Evolutionary conservation across 2,888 invertebrate species (phyloP).

Genomic region (Cantharis rustica): DNA sequence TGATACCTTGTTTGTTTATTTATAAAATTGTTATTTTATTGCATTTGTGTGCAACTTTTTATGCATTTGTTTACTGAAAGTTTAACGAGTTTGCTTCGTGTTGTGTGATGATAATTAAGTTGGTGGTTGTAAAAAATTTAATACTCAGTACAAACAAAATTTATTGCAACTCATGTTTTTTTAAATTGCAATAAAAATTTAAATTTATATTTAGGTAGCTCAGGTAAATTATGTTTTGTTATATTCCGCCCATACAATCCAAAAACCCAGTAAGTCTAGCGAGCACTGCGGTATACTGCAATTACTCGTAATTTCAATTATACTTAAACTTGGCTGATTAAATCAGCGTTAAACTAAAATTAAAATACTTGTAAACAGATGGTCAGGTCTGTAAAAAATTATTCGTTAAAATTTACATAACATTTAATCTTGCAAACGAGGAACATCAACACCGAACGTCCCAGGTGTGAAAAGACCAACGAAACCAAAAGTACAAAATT

Average conservation of each 20-base stretch:
- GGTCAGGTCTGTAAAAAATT: background rate
- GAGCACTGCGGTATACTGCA: too few relatives aligned
- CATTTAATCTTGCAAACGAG: background rate
- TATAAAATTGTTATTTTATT: background rate
- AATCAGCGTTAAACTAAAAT: background rate
- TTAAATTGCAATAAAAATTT: background rate
- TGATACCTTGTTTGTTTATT: background rate
- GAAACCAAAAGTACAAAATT: background rate
- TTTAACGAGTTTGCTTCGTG: constrained; percentile 21
- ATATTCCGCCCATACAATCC: background rate
- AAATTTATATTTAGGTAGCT: background rate
- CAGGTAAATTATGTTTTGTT: background rate
- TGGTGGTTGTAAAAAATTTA: background rate
- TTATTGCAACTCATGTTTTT: background rate
- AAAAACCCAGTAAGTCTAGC: background rate
- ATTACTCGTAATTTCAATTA: background rate
- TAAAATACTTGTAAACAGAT: background rate
- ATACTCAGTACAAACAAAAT: background rate
- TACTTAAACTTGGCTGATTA: too few relatives aligned
- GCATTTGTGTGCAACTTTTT: constrained; percentile 3
- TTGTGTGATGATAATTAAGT: constrained; percentile 10
- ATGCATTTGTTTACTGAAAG: constrained; percentile 8
- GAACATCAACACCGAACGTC: background rate
- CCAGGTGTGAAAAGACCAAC: background rate
- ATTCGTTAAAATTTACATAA: background rate